Evolutionary conservation across 2,888 invertebrate species (phyloP), one percentile per base, ranked within the genome.

Genomic region (Horisme vitalbata): DNA sequence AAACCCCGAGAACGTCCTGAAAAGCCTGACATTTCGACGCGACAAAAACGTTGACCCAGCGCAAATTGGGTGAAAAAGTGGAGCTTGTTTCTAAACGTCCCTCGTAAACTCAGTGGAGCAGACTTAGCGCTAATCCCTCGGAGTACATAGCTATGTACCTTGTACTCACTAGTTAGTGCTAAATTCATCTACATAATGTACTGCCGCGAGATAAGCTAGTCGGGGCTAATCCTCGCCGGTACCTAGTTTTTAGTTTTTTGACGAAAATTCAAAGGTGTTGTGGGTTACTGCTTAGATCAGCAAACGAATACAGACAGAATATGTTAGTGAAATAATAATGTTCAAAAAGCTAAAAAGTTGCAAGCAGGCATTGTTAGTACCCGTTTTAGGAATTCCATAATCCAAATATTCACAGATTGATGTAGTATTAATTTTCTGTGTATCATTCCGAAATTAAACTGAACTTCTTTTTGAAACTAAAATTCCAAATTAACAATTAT

Each of bases 31-130:
- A 20, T 41, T 32, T 32, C 15, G 21, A 39, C 41, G 8, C 30
- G 36, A 7, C 24, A 32, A 50, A 49, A 51, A 53, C 36, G 52
- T 33, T 32, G 38, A 48, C 39, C 30, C 28, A 38, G 41, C 44
- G 41, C 15, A 52, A 57, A 58, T 58, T 55, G 52, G 23, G 35
- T 23, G 46, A 49, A 53, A 51, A 53, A 52, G 41, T 45, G 32
- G 26, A 44, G 41, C 39, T 39, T 38, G 50, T 31, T 43, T 43
- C 49, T 35, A 44, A 50, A 45, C 37, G 55, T 41, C 44, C 21
- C 37, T 48, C 50, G 52, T 48, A 48, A 55, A 52, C 41, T 31
- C 44, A 46, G 45, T 47, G 44, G 39, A 39, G 35, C 39, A 31
- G 36, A 32, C 38, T 33, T 30, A 20, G 12, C 41, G 37, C 28